Percentiles rank a stretch among this genome's conserved stretches.
Conservation (phyloP, 53 echinoderm and acorn worm species). For the Paracentrotus lividus region DNA sequence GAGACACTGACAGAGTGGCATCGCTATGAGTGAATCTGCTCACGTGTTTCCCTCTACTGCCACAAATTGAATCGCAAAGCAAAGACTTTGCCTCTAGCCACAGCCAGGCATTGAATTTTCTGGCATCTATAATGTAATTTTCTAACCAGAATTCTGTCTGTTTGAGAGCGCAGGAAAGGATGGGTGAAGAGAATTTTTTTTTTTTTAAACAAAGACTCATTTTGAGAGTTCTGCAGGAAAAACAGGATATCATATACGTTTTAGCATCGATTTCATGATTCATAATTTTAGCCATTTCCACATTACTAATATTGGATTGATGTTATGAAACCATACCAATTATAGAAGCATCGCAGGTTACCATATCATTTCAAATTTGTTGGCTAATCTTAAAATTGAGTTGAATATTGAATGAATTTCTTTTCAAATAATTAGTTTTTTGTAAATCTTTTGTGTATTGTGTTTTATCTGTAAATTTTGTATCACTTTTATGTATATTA, state of each 20-base stretch:
- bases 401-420: too few species aligned
- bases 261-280: conserved; percentile 12
- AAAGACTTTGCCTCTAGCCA: conserved; percentile 54
- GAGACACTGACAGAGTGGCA: conserved; percentile 48
- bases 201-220: not conserved
- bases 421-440: too few species aligned
- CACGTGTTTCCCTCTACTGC: conserved; percentile 22
- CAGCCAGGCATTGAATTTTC: conserved; percentile 42
- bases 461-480: too few species aligned
- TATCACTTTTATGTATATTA: not conserved
- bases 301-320: conserved; percentile 16
- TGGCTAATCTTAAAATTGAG: too few species aligned
- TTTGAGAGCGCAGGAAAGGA: not conserved
- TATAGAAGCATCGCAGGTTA: not conserved
- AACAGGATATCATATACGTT: conserved; percentile 21
- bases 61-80: conserved; percentile 55
- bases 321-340: conserved; percentile 17
- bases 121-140: conserved; percentile 69
- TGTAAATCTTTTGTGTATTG: too few species aligned
- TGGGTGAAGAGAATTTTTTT: not conserved
- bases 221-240: not conserved
- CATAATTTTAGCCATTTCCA: not conserved
- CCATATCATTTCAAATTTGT: conserved; percentile 5
- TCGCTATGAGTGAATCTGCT: conserved; percentile 31
- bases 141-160: conserved; percentile 42